Base-by-base conservation (phyloP, 2,113 vertebrate species). In the Brachyhypopomus occidentalis region DNA sequence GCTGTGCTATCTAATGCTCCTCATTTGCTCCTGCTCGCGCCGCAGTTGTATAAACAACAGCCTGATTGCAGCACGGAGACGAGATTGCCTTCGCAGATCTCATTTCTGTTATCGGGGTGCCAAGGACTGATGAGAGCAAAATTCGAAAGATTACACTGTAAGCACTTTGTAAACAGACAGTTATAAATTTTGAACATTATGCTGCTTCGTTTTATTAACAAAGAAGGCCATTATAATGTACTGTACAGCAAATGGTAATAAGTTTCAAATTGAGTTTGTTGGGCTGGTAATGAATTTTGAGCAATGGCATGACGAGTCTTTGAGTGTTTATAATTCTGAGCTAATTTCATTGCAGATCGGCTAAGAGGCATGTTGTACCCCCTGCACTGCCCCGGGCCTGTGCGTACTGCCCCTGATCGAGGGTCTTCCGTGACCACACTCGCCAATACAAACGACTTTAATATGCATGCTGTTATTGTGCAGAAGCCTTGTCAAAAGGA, bases 371-470 rank as follows among this genome's bases (percentile, higher is more conserved):
- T 74, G 83, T 82, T 84, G 81, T 88, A 82, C 72, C 34, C 79
- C 63, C 25, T 71, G 48, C 67, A 66, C 41, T n/a, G 84, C 91
- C 87, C 81, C 69, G 20, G 90, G 90, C 89, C 60, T 81, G 82
- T 78, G 82, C 84, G 81, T 88, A 85, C 86, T 82, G 71, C 67
- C 48, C 71, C 83, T 90, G 89, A 90, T 90, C 83, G 79, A 89
- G 83, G 86, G 86, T 79, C 88, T 87, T 83, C 75, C 86, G 75
- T 69, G 72, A 89, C 89, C 88, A 82, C 80, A 85, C 75, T 78
- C 82, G 86, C 92, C 88, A 87, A 91, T 92, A 92, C 88, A 90
- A 90, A 92, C 87, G 81, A 86, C 86, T 93, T 92, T 90, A 91
- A 91, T 92, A 90, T 87, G 85, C 84, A 86, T 78, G 83, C 79